Base-by-base conservation (phyloP, 1,140 invertebrate species). In the Calephelis nemesis region DNA sequence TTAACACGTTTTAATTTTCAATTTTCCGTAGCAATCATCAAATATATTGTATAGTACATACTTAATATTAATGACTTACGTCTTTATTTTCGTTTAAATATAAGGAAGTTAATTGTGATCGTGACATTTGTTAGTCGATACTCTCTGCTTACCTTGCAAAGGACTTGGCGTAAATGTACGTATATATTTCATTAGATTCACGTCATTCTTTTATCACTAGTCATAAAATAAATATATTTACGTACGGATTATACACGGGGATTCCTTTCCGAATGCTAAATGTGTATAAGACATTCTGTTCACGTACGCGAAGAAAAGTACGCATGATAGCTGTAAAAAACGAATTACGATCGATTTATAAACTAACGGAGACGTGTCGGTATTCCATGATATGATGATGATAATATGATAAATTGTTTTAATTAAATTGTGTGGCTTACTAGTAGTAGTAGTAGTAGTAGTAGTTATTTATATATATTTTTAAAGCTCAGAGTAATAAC, bases 301-400 rank as follows among this genome's bases (percentile, higher is more conserved):
- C 52, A 67, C 65, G 65, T 67, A 45, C 65, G 6, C 42, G 42
- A 60, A 50, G 54, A 67, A 30, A 67, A 67, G 65, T 67, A 52
- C 45, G 65, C 65, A 60, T 60, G 52, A 67, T 67, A 60, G 50
- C 65, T 60, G 65, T 67, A 67, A 67, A 67, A 67, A 60, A 47
- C 42, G 65, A 60, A 67, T 67, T 67, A 67, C 42, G 52, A 47
- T 47, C 65, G 65, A 58, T 60, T 67, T 67, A 67, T 67, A 58
- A 30, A 67, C 65, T 60, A 60, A 54, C 15, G 50, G 47, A 60
- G 52, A 67, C 65, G 65, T 67, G 65, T n/a, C n/a, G 50, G 54
- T 66, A 66, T 52, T 19, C 65, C 19, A 13, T 42, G 39, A 45
- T 52, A 13, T 45, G 47, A 45, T 15, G 15, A 19, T 19, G 15